Evolutionary conservation across 1,140 invertebrate genomes (phyloP).

Genomic region (Drosophila erecta): DNA sequence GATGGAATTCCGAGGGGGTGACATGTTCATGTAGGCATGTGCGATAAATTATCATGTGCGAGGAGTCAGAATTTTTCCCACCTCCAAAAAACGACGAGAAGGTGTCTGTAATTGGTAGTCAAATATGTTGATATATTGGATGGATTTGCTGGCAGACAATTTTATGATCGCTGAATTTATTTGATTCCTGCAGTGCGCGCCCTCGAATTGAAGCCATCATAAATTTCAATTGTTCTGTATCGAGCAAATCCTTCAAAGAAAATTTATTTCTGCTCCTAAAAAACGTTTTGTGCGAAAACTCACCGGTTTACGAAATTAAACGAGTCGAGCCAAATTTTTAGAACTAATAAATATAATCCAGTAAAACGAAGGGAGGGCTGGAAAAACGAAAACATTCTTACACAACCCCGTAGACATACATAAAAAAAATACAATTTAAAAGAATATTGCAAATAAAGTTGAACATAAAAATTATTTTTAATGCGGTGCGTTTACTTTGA

Average conservation of each 20-base stretch:
- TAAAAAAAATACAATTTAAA: slow-evolving; percentile 40
- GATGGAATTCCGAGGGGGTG: slow-evolving; percentile 18
- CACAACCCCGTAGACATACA: slow-evolving; percentile 22
- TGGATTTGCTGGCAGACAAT: slow-evolving; percentile 77
- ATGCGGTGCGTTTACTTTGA: slow-evolving; percentile 63
- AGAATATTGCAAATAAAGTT: slow-evolving; percentile 67
- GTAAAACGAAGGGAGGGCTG: slow-evolving; percentile 30
- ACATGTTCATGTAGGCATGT: slow-evolving; percentile 76
- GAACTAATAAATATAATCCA: slow-evolving; percentile 34
- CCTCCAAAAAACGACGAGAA: slow-evolving; percentile 28
- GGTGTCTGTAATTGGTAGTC: slow-evolving; percentile 75
- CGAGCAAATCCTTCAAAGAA: slow-evolving; percentile 55
- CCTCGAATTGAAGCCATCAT: slow-evolving; percentile 31
- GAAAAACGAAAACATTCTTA: slow-evolving; percentile 10
- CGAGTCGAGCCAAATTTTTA: slow-evolving; percentile 56
- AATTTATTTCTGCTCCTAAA: slow-evolving; percentile 76
- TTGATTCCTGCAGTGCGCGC: slow-evolving; percentile 65
- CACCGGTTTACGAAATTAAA: slow-evolving; percentile 61
- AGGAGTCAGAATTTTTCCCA: slow-evolving; percentile 21
- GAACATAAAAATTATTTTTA: slow-evolving; percentile 74
- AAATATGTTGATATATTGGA: slow-evolving; percentile 77
- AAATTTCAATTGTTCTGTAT: slow-evolving; percentile 64
- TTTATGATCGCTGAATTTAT: slow-evolving; percentile 79
- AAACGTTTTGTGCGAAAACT: slow-evolving; percentile 53
- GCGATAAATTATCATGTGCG: slow-evolving; percentile 79